Evolutionary conservation across 2,888 invertebrate genomes (phyloP), one percentile per base, ranked within the genome.

Genomic region (Amitus sp.): DNA sequence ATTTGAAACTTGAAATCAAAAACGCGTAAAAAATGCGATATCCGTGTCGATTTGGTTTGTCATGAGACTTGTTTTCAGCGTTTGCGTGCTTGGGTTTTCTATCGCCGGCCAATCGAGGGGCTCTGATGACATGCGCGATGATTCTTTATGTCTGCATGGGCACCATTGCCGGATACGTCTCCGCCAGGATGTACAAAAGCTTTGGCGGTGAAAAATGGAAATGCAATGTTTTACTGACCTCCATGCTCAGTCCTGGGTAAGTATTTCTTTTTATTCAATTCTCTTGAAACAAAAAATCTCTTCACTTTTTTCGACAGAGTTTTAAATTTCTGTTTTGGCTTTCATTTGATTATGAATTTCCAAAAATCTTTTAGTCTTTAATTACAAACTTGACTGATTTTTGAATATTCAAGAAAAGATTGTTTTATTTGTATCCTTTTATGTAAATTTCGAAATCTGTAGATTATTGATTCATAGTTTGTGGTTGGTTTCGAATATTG

Each of bases 121-220:
- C 98, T 0, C 84, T 99, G 60, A 99, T 99, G 98, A 99, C 98
- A 0, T 98, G 98, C 80, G 93, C 96, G 19, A 89, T 99, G 87
- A 94, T 98, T 1, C 87, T 97, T 63, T 99, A 94, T 85, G 98
- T 98, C n/a, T 89, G 97, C 66, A 87, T 99, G 27, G 98, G 98
- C 9, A 96, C 96, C 0, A 95, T 95, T 1, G 97, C 98, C 49
- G 99, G 99, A 2, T 99, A 96, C 83, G 93, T 96, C 34, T 96
- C 98, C 56, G 96, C 99, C 0, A 86, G 98, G 71, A 90, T 99
- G 74, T 99, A 99, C 85, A 99, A 99, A 86, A 96, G 96, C 83
- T 98, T 98, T 83, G 98, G 98, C 7, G 99, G 99, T 1, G 91
- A 98, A 67, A 93, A 96, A 77, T 99, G 99, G 99, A 99, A 98